Evolutionary conservation across 35 echinoderm and acorn worm species (phyloP).

Genomic region (Ptychodera flava): DNA sequence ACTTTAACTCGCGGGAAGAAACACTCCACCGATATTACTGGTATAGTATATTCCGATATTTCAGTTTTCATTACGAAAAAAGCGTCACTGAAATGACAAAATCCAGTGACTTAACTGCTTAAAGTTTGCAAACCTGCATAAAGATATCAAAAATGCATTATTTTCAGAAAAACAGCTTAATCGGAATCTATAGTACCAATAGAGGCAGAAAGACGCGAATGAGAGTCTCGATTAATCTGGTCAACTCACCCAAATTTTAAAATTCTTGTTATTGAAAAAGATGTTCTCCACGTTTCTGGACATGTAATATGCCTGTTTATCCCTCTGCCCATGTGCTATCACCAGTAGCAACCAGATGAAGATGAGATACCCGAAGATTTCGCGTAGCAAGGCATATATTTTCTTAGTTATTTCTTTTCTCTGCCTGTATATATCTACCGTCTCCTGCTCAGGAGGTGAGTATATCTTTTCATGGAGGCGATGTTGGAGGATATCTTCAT

Average conservation of each 20-base stretch:
- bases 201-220: too few relatives aligned
- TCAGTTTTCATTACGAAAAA: too few relatives aligned
- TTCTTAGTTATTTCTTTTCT: background rate
- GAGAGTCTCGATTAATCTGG: too few relatives aligned
- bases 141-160: too few relatives aligned
- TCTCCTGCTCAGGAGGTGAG: background rate
- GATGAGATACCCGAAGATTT: background rate
- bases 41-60: too few relatives aligned
- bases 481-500: background rate
- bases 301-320: background rate
- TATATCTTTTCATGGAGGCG: background rate
- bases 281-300: background rate
- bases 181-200: too few relatives aligned
- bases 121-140: too few relatives aligned
- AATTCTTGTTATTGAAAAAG: background rate
- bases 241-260: background rate
- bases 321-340: background rate
- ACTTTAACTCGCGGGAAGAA: too few relatives aligned
- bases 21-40: too few relatives aligned
- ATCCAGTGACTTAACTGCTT: too few relatives aligned
- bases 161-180: too few relatives aligned
- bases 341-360: background rate
- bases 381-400: background rate
- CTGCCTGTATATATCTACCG: background rate
- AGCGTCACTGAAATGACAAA: too few relatives aligned